These are phyloP conservation scores for Drosophila buzzatii DNA, from an alignment of 2,888 invertebrate species.

Conservation along the genomic window DNA sequence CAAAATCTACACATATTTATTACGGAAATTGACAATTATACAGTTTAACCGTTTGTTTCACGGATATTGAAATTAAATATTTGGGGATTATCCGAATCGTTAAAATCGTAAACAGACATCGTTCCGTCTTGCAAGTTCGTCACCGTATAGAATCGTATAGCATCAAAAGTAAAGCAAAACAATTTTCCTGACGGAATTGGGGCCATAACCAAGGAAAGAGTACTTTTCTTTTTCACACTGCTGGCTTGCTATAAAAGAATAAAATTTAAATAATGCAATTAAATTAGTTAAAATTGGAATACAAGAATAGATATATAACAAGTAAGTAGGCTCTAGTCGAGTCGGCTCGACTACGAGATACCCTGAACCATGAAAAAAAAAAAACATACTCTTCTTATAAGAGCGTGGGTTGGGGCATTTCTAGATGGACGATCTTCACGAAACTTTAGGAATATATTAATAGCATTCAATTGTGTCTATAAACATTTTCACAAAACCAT, in stretches of 20 bases:
- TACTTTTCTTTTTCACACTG: not conserved
- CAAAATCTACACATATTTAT: slow-evolving; percentile 52
- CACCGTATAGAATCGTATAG: accelerated
- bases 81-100: not conserved
- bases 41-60: not conserved
- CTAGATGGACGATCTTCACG: too few species aligned
- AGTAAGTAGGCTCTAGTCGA: too few species aligned
- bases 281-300: not conserved
- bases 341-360: too few species aligned
- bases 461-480: too few species aligned
- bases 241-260: not conserved
- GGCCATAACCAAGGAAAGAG: not conserved
- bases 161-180: not conserved
- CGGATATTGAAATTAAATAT: not conserved
- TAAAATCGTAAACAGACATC: not conserved
- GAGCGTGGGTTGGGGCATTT: too few species aligned
- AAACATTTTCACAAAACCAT: too few species aligned
- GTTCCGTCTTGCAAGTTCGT: not conserved
- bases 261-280: not conserved
- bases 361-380: too few species aligned
- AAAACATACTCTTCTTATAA: too few species aligned
- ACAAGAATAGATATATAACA: too few species aligned
- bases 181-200: not conserved
- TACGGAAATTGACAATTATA: slow-evolving; percentile 70
- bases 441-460: too few species aligned